Conservation (phyloP, 2,113 vertebrate genomes). For the Mandrillus leucophaeus region DNA sequence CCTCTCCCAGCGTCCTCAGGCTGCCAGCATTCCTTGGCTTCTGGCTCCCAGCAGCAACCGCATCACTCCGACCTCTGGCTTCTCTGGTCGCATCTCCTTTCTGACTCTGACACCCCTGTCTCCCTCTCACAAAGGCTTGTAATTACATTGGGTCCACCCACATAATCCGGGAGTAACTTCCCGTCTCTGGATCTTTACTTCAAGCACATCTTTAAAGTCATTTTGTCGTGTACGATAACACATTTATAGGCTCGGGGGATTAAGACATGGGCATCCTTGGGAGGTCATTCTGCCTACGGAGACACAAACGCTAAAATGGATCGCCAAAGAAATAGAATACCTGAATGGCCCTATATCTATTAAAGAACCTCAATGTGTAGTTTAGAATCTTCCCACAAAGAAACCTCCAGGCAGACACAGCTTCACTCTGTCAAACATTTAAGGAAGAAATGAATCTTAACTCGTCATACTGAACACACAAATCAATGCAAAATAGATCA, state of each 20-base stretch:
- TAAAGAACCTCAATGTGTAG: slow-evolving; percentile 7
- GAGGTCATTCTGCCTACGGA: not conserved
- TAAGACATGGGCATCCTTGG: not conserved
- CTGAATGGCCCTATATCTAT: not conserved
- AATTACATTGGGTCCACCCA: not conserved
- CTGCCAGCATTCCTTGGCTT: not conserved
- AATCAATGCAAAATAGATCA: not conserved
- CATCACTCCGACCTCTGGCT: not conserved
- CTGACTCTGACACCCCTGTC: not conserved
- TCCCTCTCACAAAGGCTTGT: not conserved
- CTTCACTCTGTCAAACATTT: not conserved
- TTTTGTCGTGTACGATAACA: not conserved
- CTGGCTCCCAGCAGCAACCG: not conserved
- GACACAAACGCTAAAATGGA: not conserved
- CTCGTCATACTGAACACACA: not conserved
- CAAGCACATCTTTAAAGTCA: not conserved
- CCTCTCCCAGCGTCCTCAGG: not conserved
- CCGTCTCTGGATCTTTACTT: not conserved
- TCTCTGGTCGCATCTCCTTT: not conserved
- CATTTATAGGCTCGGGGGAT: not conserved
- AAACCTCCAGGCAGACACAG: not conserved
- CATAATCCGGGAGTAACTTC: not conserved
- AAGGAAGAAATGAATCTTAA: not conserved
- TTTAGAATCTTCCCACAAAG: not conserved
- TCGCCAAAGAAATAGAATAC: slow-evolving; percentile 8